Conservation (phyloP, 2,113 vertebrate genomes). For the Hypomesus transpacificus region DNA sequence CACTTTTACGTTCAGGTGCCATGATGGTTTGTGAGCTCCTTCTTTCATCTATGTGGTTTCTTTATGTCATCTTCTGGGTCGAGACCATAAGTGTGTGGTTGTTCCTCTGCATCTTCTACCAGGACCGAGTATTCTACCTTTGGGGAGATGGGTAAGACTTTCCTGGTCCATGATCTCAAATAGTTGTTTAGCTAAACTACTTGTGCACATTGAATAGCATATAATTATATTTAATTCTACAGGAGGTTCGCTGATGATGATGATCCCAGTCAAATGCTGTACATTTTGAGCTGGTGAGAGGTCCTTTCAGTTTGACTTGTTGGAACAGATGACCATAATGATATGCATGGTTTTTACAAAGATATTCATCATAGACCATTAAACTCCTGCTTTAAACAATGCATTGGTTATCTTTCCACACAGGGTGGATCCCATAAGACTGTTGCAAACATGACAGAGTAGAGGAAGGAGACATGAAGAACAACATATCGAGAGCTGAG, state of each 20-base stretch:
- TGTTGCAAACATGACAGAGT: conserved; percentile 42
- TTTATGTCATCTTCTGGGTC: conserved; percentile 79
- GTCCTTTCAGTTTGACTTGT: background rate
- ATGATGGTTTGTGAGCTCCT: conserved; percentile 78
- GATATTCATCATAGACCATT: background rate
- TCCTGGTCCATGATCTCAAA: background rate
- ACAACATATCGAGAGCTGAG: conserved; percentile 4
- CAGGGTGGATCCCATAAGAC: conserved; percentile 41
- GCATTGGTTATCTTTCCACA: conserved; percentile 3
- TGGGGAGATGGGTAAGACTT: conserved; percentile 71
- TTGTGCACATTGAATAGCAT: background rate
- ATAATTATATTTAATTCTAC: conserved; percentile 15
- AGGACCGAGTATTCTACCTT: conserved; percentile 70
- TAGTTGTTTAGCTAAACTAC: background rate
- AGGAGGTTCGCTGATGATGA: conserved; percentile 70
- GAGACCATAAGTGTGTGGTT: conserved; percentile 80
- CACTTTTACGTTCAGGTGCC: conserved; percentile 6
- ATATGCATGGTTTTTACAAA: background rate
- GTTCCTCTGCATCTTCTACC: conserved; percentile 76
- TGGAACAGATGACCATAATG: background rate
- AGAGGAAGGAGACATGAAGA: background rate
- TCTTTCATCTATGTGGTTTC: conserved; percentile 75
- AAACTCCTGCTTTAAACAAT: background rate
- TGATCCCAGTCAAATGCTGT: conserved; percentile 70
- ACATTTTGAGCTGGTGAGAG: conserved; percentile 69